Conservation (phyloP, 1,140 invertebrate genomes). For the Diploscapter pachys region DNA sequence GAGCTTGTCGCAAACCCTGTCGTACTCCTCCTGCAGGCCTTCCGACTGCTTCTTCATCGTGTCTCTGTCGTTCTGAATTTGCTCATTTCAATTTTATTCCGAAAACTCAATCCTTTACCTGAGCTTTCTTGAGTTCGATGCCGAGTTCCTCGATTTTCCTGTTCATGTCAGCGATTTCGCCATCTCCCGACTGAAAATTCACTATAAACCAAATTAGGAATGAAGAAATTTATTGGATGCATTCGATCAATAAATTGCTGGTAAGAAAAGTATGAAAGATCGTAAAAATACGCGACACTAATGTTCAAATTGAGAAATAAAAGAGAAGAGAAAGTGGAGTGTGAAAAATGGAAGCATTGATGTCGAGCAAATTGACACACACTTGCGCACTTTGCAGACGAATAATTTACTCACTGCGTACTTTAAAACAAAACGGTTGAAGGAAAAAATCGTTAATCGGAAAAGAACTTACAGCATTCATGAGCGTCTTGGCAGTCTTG, state of each 20-base stretch:
- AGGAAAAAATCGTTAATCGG: background rate
- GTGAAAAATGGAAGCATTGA: background rate
- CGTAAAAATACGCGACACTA: background rate
- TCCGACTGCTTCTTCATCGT: slow-evolving; percentile 53
- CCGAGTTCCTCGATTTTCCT: slow-evolving; percentile 40
- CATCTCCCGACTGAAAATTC: slow-evolving; percentile 36
- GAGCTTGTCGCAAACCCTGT: slow-evolving; percentile 45
- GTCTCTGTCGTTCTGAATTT: slow-evolving; percentile 44
- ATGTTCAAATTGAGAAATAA: background rate
- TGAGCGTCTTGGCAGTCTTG: slow-evolving; percentile 52
- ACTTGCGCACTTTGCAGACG: background rate
- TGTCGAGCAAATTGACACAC: background rate
- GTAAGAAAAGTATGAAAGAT: too few species aligned
- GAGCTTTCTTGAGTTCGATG: slow-evolving; percentile 43
- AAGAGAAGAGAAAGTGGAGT: background rate
- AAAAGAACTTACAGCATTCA: slow-evolving; percentile 38
- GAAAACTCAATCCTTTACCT: slow-evolving; percentile 2
- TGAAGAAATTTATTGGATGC: too few species aligned
- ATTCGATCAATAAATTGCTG: too few species aligned
- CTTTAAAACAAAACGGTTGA: background rate
- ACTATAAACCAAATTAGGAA: too few species aligned
- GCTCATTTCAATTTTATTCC: background rate
- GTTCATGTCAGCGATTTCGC: slow-evolving; percentile 30
- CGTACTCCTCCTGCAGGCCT: slow-evolving; percentile 52
- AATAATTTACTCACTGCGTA: background rate